phyloP scores from a whole-genome alignment of 2,797 vertebrate genomes.

The Sorex maritimensis region DNA sequence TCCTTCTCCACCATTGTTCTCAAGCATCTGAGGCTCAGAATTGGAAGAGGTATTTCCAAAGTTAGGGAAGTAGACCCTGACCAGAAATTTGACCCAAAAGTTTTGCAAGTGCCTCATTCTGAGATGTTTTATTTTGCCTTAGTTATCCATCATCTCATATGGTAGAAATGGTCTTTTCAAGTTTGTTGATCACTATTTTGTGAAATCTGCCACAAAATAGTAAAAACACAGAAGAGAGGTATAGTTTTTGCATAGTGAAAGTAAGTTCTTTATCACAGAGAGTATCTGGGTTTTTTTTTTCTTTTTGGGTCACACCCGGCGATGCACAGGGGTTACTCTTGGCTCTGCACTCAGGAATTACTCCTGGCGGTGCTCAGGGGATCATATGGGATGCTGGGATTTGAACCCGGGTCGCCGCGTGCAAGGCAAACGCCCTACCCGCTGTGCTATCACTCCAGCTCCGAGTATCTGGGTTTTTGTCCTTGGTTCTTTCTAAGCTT shows the following conservation, averaged over 20 bases:
- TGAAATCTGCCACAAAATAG: neutral
- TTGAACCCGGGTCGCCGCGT: too few relatives aligned
- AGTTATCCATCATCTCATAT: too few relatives aligned
- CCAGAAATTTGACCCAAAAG: neutral
- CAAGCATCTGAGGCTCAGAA: neutral
- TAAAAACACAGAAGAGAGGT: neutral
- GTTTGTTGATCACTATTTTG: neutral
- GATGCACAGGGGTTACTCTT: too few relatives aligned
- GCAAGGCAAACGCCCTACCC: too few relatives aligned
- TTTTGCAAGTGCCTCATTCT: too few relatives aligned
- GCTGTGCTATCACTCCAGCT: too few relatives aligned
- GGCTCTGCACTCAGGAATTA: too few relatives aligned
- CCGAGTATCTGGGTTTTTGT: neutral
- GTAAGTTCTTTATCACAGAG: neutral
- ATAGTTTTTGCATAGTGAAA: neutral
- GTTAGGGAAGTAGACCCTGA: neutral
- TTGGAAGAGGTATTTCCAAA: neutral
- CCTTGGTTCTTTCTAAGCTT: constrained; percentile 7
- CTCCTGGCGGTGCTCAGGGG: too few relatives aligned
- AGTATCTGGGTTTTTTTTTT: neutral
- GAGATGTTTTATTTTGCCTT: neutral
- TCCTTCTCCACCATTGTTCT: constrained; percentile 33
- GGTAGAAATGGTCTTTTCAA: neutral
- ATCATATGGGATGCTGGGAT: too few relatives aligned
- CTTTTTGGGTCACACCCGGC: too few relatives aligned